Conservation (phyloP, 2,113 vertebrate species). For the Esox niger region DNA sequence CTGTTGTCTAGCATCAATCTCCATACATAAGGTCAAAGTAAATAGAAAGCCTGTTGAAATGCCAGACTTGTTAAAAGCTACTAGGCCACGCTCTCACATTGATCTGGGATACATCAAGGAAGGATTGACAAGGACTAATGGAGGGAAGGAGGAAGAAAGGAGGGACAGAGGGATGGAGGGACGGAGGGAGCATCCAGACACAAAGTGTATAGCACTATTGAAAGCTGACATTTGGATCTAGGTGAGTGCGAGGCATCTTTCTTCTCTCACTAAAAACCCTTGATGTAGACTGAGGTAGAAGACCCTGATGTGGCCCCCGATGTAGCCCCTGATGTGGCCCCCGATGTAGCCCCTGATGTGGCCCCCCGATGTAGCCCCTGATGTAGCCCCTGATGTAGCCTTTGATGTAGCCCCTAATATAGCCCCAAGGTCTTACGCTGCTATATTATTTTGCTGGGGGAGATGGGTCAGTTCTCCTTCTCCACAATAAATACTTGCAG, state of each 20-base stretch:
- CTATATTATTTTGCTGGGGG: too few species aligned
- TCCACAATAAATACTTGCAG: too few species aligned
- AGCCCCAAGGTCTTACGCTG: too few species aligned
- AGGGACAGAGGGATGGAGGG: too few species aligned
- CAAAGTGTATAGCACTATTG: neutral
- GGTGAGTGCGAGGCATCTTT: neutral
- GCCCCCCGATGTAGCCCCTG: too few species aligned
- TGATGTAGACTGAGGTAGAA: neutral
- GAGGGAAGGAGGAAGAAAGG: slow-evolving; percentile 9
- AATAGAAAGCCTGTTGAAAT: slow-evolving; percentile 5
- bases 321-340: too few species aligned
- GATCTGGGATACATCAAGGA: slow-evolving; percentile 41
- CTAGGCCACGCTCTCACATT: slow-evolving; percentile 27
- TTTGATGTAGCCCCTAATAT: too few species aligned
- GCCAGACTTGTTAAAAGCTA: slow-evolving; percentile 20
- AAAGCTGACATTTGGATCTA: neutral
- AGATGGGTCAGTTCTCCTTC: too few species aligned
- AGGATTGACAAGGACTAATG: neutral
- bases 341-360: too few species aligned
- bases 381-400: too few species aligned
- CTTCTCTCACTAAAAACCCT: neutral
- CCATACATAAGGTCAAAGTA: neutral
- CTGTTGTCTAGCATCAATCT: neutral
- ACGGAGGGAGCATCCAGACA: neutral
- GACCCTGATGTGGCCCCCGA: too few species aligned